These are phyloP conservation scores for Dendrophyllia cribrosa DNA, from an alignment of 64 coral and sea anemone genomes.

Conservation along the genomic window DNA sequence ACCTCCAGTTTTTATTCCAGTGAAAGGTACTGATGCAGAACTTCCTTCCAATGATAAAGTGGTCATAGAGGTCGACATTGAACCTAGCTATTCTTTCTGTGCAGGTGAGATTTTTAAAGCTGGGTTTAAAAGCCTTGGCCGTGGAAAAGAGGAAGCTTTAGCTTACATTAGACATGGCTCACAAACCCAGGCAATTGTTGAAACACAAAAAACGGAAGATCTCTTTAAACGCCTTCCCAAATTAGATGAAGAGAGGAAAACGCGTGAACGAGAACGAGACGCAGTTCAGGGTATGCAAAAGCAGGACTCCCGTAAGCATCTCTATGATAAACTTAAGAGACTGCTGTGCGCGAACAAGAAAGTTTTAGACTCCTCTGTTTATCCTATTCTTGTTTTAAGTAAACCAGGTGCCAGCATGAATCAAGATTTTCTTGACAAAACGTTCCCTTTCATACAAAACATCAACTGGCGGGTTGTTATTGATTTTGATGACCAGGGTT, in stretches of 20 bases:
- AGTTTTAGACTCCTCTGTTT: constrained; percentile 51
- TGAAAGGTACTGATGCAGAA: not conserved
- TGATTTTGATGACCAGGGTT: constrained; percentile 69
- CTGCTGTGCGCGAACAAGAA: constrained; percentile 45
- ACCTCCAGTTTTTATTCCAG: constrained; percentile 55
- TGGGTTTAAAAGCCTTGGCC: not conserved
- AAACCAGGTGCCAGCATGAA: constrained; percentile 52
- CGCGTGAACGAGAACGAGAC: not conserved
- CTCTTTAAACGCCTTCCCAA: not conserved
- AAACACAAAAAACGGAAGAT: not conserved
- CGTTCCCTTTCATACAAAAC: constrained; percentile 53
- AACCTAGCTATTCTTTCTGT: constrained; percentile 30
- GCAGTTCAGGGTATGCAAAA: not conserved
- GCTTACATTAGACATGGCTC: constrained; percentile 47
- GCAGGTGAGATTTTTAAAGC: constrained; percentile 25
- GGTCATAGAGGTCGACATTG: constrained; percentile 75
- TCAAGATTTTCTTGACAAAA: not conserved
- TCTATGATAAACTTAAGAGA: constrained; percentile 25
- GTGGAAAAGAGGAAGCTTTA: not conserved
- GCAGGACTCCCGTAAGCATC: not conserved
- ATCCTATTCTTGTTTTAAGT: constrained; percentile 53
- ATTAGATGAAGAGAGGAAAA: constrained; percentile 24
- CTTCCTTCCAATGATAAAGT: not conserved
- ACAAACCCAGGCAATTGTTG: constrained; percentile 6
- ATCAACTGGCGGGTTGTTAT: constrained; percentile 50